These are phyloP conservation scores for Apaloderma vittatum DNA, from an alignment of 2,113 vertebrate species.

Conservation along the genomic window DNA sequence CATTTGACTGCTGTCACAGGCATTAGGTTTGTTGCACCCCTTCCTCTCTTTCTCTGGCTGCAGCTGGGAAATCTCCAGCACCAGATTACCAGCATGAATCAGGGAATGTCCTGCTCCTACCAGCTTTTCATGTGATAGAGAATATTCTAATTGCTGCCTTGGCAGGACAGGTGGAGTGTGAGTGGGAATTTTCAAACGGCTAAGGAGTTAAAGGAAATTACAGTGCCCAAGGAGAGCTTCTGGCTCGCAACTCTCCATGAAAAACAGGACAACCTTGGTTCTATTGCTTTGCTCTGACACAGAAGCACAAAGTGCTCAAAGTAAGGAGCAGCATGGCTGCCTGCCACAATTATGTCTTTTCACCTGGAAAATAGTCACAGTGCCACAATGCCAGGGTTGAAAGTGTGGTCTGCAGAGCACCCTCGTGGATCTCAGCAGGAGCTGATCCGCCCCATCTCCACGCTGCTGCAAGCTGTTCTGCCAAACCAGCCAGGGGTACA, in stretches of 20 bases:
- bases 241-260: not conserved
- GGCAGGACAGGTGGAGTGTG: not conserved
- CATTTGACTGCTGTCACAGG: not conserved
- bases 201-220: not conserved
- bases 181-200: not conserved
- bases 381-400: not conserved
- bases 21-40: not conserved
- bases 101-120: not conserved
- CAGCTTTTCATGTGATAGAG: not conserved
- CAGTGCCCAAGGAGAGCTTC: not conserved
- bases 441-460: not conserved
- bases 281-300: not conserved
- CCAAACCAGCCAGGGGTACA: not conserved
- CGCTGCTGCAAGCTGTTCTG: not conserved
- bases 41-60: not conserved
- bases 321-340: not conserved
- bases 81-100: rapidly evolving
- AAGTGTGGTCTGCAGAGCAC: not conserved
- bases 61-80: not conserved
- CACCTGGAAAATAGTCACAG: not conserved
- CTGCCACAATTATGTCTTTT: not conserved
- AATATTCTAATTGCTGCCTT: not conserved
- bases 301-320: not conserved
- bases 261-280: not conserved
- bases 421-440: not conserved